Evolutionary conservation across 1,140 invertebrate species (phyloP).

Genomic region (Cherax destructor): DNA sequence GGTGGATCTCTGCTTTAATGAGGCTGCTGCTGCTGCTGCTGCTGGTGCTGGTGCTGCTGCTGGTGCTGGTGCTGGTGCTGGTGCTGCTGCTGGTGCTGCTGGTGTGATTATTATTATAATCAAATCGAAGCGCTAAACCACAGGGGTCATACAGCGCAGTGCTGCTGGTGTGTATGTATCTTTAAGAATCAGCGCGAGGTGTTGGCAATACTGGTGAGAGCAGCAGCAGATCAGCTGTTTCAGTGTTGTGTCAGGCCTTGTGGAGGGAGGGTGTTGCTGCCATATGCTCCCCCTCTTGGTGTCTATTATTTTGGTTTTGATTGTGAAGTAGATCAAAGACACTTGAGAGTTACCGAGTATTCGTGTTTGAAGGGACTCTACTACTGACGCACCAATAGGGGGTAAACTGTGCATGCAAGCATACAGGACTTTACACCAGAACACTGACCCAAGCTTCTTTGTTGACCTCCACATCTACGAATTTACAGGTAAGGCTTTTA

Average conservation of each 20-base stretch:
- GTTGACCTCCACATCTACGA: neutral
- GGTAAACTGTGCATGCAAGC: neutral
- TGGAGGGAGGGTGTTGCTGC: neutral
- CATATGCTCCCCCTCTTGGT: neutral
- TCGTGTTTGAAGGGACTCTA: neutral
- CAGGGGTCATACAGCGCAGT: too few species aligned
- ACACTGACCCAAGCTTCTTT: conserved; percentile 3
- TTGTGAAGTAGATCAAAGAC: neutral
- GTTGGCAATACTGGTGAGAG: neutral
- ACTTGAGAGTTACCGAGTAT: neutral
- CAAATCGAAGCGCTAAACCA: too few species aligned
- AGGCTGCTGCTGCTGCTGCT: too few species aligned
- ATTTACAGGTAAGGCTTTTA: neutral
- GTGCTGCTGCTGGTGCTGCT: too few species aligned
- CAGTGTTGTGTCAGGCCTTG: neutral
- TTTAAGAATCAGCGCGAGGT: too few species aligned
- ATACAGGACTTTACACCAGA: neutral
- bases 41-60: too few species aligned
- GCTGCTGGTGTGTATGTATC: too few species aligned
- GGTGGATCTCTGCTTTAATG: too few species aligned
- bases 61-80: too few species aligned
- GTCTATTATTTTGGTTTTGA: neutral
- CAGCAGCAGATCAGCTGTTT: neutral
- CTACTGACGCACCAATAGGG: neutral
- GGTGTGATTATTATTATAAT: too few species aligned